Evolutionary conservation across 2,113 vertebrate species (phyloP).

Genomic region (Prietella phreatophila): DNA sequence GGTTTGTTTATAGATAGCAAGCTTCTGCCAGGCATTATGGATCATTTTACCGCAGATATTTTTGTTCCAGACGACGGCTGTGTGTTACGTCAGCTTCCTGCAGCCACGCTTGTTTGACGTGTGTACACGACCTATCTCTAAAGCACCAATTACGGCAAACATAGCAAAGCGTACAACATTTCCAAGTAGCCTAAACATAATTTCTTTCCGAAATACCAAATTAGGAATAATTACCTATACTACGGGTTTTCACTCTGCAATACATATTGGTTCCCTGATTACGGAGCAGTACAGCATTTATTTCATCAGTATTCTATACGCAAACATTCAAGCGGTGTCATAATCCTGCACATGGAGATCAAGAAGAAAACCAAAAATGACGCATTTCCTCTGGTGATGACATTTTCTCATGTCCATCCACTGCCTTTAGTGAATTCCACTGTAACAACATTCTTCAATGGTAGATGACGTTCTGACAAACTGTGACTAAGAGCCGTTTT

Average conservation of each 20-base stretch:
- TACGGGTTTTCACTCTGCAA: neutral
- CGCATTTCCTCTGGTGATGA: constrained; percentile 15
- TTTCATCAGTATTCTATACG: neutral
- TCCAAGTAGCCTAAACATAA: neutral
- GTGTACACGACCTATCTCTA: neutral
- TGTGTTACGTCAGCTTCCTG: constrained; percentile 14
- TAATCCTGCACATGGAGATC: neutral
- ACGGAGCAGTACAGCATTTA: neutral
- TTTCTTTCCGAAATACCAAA: neutral
- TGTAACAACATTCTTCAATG: constrained; percentile 4
- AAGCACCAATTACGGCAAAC: neutral
- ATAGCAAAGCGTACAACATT: neutral
- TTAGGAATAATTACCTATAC: neutral
- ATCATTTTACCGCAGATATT: constrained; percentile 43
- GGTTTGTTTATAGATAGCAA: constrained; percentile 35
- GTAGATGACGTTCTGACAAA: constrained; percentile 43
- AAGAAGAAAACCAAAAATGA: neutral
- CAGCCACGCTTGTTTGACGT: neutral
- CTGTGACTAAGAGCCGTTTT: constrained; percentile 52
- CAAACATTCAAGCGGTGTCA: neutral
- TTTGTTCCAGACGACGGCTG: constrained; percentile 6
- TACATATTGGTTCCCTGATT: neutral
- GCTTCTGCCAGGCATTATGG: constrained; percentile 43
- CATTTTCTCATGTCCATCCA: neutral
- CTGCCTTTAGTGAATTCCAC: neutral